Base-by-base conservation (phyloP, 1,140 invertebrate species). In the Drosophila willistoni region DNA sequence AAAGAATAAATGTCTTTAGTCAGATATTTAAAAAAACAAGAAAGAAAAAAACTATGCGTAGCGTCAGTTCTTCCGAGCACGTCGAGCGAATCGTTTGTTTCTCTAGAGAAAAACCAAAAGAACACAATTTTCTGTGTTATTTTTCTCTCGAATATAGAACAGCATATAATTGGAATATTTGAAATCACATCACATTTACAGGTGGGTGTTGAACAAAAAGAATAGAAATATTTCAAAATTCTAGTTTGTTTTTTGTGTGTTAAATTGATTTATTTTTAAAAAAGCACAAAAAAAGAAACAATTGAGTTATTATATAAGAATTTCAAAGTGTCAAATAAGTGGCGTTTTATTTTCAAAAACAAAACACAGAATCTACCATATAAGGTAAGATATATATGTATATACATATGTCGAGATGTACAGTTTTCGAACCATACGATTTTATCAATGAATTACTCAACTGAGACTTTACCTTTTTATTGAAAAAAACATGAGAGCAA, bases 381-480 rank as follows among this genome's bases (percentile, higher is more conserved):
- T 56, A 41, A 19, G 34, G 12, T 5, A 5, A 36, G 34, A 12
- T 10, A 36, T 36, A 36, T 36, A 47, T 25, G 29, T 47, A 25
- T 56, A 47, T 25, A 36, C 41, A 34, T 56, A 17, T 54, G 12
- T 44, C 36, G 76, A 73, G 73, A 79, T 73, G 44, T 51, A 51
- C 44, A 51, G 44, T 51, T 51, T 47, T 47, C 2, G n/a, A 14
- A 14, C 6, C 2, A 17, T 59, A 14, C 6, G 55, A 36, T 54
- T 81, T 85, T 81, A 85, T 85, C 78, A 86, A 85, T 81, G 82
- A 87, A 65, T 76, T 74, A 33, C 22, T 42, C n/a, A 66, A 75
- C 13, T 29, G 10, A 65, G 29, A 10, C 29, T 19, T 22, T 44
- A 25, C 9, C 47, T 5, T 3, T 10, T 10, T 33, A 10, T 36